These are phyloP conservation scores for Ctenopoma kingsleyae DNA, from an alignment of 2,797 vertebrate species.

Conservation along the genomic window DNA sequence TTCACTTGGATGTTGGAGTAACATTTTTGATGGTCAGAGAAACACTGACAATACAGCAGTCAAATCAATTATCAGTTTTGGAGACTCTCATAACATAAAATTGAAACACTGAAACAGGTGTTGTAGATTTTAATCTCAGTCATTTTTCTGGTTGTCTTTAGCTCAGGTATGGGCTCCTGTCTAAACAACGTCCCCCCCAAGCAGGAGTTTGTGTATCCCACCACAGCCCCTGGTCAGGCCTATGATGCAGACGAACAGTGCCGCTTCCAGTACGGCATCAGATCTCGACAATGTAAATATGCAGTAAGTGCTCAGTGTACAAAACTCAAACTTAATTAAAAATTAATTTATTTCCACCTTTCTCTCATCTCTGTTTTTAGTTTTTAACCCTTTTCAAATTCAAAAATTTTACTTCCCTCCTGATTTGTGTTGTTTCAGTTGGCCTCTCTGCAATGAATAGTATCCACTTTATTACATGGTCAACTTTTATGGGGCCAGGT, in stretches of 20 bases:
- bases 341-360: neutral
- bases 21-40: slow-evolving; percentile 30
- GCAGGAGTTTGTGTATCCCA: slow-evolving; percentile 97
- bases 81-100: neutral
- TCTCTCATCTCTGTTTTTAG: neutral
- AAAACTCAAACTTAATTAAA: too few species aligned
- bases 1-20: slow-evolving; percentile 15
- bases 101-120: neutral
- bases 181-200: slow-evolving; percentile 94
- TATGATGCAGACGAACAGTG: slow-evolving; percentile 98
- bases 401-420: too few species aligned
- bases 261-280: slow-evolving; percentile 97
- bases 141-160: slow-evolving; percentile 54
- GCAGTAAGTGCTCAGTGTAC: slow-evolving; percentile 87
- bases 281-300: slow-evolving; percentile 99
- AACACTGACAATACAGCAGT: slow-evolving; percentile 1
- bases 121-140: neutral
- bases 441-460: slow-evolving; percentile 38
- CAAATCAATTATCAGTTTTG: neutral
- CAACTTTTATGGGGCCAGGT: slow-evolving; percentile 59
- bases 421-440: slow-evolving; percentile 17
- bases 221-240: slow-evolving; percentile 94
- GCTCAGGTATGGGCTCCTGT: slow-evolving; percentile 95
- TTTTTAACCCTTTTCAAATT: neutral
- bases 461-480: slow-evolving; percentile 60